Percentiles rank a stretch among this genome's conserved stretches.
Evolutionary conservation across 2,888 invertebrate genomes (phyloP).

Genomic region (Drosophila demipolita): DNA sequence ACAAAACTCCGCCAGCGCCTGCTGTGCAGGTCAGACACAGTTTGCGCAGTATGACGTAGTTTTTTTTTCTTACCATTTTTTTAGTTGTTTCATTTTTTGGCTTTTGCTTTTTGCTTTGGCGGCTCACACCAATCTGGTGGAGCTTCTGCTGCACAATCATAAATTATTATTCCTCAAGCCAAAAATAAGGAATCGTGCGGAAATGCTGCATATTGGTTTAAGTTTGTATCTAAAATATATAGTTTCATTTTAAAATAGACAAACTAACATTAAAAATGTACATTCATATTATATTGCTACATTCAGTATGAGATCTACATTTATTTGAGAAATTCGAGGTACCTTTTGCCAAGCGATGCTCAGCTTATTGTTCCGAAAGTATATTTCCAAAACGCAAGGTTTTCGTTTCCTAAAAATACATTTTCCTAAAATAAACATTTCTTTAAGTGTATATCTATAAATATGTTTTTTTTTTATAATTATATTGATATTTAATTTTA

Average conservation of each 20-base stretch:
- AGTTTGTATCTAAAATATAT: background rate
- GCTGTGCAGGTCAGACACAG: conserved; percentile 66
- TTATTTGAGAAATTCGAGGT: background rate
- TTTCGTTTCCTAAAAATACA: background rate
- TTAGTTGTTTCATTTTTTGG: conserved; percentile 4
- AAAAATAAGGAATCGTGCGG: conserved; percentile 7
- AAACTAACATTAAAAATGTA: background rate
- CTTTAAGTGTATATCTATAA: rapidly evolving
- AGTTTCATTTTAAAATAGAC: background rate
- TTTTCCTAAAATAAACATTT: too few relatives aligned
- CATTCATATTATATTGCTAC: background rate
- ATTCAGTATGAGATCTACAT: background rate
- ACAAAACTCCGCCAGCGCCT: conserved; percentile 68
- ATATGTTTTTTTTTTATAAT: background rate
- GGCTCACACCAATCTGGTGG: conserved; percentile 52
- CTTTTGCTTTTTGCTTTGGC: conserved; percentile 17
- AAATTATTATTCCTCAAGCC: conserved; percentile 37
- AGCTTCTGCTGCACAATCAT: conserved; percentile 47
- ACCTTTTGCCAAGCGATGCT: background rate
- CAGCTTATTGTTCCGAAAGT: background rate
- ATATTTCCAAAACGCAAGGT: background rate
- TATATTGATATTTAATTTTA: background rate
- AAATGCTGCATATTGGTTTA: conserved; percentile 3
- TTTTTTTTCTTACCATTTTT: conserved; percentile 14
- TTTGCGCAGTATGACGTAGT: conserved; percentile 59